These are phyloP conservation scores for Cercocebus atys DNA, from an alignment of 2,113 vertebrate genomes.

Conservation along the genomic window DNA sequence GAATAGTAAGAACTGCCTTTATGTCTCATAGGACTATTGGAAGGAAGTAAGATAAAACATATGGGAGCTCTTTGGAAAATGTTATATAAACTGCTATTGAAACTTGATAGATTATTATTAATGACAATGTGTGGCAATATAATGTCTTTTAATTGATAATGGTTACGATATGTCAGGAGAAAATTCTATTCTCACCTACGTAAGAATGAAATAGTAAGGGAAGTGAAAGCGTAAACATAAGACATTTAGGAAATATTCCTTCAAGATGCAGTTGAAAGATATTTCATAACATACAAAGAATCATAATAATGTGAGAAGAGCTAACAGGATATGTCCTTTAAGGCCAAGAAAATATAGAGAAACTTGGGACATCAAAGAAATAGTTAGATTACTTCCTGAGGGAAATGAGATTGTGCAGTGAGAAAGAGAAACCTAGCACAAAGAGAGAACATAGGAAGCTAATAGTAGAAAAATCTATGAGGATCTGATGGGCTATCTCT, in stretches of 20 bases:
- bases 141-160: constrained; percentile 80
- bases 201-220: constrained; percentile 61
- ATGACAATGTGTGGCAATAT: constrained; percentile 1
- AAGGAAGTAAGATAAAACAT: not conserved
- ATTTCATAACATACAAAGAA: constrained; percentile 76
- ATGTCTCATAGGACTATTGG: not conserved
- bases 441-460: not conserved
- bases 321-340: constrained; percentile 76
- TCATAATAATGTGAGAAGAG: constrained; percentile 70
- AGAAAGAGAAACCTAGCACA: constrained; percentile 54
- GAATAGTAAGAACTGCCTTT: not conserved
- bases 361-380: constrained; percentile 79
- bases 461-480: not conserved
- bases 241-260: constrained; percentile 80
- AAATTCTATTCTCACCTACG: constrained; percentile 75
- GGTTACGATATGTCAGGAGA: constrained; percentile 75
- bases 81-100: not conserved
- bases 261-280: constrained; percentile 78
- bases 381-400: constrained; percentile 79
- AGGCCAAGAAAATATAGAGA: constrained; percentile 58
- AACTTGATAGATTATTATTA: not conserved
- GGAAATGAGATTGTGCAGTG: constrained; percentile 49
- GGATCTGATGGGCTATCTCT: not conserved
- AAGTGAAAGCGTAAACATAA: constrained; percentile 68
- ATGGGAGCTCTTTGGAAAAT: not conserved